phyloP scores from a whole-genome alignment of 1,140 invertebrate genomes.

The Procambarus clarkii region DNA sequence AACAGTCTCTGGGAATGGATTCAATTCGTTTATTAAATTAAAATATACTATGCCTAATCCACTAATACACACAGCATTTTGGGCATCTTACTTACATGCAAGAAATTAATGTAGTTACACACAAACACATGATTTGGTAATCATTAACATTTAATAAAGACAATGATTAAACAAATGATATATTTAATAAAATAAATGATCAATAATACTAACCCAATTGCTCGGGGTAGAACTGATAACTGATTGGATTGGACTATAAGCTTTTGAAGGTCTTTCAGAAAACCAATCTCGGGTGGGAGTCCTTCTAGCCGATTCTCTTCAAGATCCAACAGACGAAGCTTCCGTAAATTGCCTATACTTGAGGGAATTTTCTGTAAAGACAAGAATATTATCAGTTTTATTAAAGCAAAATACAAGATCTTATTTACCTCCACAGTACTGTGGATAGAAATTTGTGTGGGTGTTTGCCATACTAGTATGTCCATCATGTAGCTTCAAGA shows the following conservation, averaged over 20 bases:
- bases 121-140: no score
- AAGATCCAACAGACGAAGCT: conserved; percentile 94
- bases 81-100: no score
- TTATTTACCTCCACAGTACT: not conserved
- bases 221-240: conserved; percentile 90
- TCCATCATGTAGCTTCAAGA: no score
- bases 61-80: no score
- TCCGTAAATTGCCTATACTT: conserved; percentile 93
- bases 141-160: no score
- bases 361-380: conserved; percentile 78
- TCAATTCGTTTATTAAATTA: no score
- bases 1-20: no score
- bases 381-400: conserved; percentile 4
- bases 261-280: conserved; percentile 90
- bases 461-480: no score
- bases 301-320: conserved; percentile 97
- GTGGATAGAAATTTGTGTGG: not conserved
- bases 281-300: conserved; percentile 95
- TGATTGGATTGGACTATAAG: conserved; percentile 97
- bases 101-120: no score
- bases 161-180: no score
- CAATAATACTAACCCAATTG: conserved; percentile 84
- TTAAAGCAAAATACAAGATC: not conserved
- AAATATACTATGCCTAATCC: no score
- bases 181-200: no score